phyloP scores from a whole-genome alignment of 2,797 vertebrate genomes.

The Coccyzus lansbergi region DNA sequence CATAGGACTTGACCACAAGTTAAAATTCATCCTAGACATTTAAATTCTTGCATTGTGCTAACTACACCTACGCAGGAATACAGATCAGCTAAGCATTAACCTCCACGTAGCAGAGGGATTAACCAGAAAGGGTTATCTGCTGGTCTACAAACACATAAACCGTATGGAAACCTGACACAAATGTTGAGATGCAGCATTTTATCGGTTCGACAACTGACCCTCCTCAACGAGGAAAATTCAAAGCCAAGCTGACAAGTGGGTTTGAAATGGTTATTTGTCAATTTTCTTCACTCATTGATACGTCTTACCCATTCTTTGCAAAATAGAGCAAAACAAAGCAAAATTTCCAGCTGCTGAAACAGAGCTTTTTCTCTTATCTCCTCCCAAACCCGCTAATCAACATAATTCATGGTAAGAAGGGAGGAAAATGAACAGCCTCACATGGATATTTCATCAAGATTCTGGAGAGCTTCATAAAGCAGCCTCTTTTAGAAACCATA shows the following conservation, averaged over 20 bases:
- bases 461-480: constrained; percentile 63
- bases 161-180: not conserved
- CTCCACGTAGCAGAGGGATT: not conserved
- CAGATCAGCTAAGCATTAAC: not conserved
- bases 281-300: not conserved
- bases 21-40: not conserved
- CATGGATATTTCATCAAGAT: constrained; percentile 66
- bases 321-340: not conserved
- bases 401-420: constrained; percentile 57
- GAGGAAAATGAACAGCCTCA: constrained; percentile 3
- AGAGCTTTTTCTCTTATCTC: constrained; percentile 1
- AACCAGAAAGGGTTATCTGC: not conserved
- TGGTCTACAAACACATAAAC: not conserved
- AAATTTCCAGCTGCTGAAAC: not conserved
- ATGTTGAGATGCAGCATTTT: not conserved
- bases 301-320: not conserved
- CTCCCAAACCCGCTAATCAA: constrained; percentile 32
- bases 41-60: not conserved
- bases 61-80: not conserved
- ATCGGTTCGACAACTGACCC: not conserved
- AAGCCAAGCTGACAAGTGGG: not conserved
- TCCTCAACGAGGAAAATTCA: not conserved
- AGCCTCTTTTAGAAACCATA: constrained; percentile 73
- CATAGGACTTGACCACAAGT: not conserved
- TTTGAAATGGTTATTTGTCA: constrained; percentile 9